Evolutionary conservation across 92 coral and sea anemone genomes (phyloP), one percentile per base, ranked within the genome.

Genomic region (Bergia puertoricense): DNA sequence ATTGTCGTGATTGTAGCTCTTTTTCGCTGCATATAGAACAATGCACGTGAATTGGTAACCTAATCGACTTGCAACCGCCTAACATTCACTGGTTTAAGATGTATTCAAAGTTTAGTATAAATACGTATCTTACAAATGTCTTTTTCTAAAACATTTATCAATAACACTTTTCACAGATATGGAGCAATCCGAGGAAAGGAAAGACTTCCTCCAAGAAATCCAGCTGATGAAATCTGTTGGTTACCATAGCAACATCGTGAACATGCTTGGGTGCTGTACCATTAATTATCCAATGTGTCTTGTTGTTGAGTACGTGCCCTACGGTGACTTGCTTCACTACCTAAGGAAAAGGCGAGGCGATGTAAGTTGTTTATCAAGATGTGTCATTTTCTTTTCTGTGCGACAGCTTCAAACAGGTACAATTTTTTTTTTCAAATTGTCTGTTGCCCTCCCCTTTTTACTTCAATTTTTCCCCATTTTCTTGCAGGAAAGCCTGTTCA

Each of bases 191-290:
- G 87, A 84, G 11, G 87, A 84, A 56, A 84, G 87, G 20, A 73
- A 22, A 37, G 77, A 71, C 79, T 84, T 84, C 45, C 87, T 84
- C 15, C 43, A 84, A 5, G 87, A 84, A 69, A 84, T 84, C 62
- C 79, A 84, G 36, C 48, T 84, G 43, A 84, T 84, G 87, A 84
- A 84, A 56, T 84, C 87, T 7, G 87, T 84, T 45, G 87, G 87
- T 84, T 84, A 45, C 68, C 87, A 84, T 71, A 84, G 87, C 79
- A 84, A 84, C 79, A 84, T 84, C 10, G 87, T 84, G 36, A 84
- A 84, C 41, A 71, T 84, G 79, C 65, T 84, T 4, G 87, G 87
- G 2, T 84, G 87, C n/a, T 66, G 87, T 51, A 84, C 87, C 10
- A 20, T 84, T 37, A 84, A 84, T 15, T 39, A 84, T 2, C 87